Conservation (phyloP, 1,140 invertebrate species). For the Lordiphosa stackelbergi region DNA sequence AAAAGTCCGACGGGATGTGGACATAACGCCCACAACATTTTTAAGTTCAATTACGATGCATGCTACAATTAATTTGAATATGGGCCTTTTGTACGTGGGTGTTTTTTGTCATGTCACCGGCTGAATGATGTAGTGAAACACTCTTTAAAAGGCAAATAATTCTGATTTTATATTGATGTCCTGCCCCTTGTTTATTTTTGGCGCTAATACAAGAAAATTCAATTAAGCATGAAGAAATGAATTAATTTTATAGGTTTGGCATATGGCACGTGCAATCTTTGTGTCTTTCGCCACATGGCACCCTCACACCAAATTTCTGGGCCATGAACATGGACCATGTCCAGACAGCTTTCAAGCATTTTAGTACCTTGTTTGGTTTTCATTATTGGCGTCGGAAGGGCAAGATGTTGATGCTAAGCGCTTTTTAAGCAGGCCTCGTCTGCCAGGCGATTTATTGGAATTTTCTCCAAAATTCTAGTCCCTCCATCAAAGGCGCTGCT, state of each 20-base stretch:
- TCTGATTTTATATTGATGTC: too few species aligned
- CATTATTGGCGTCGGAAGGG: too few species aligned
- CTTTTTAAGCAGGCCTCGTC: constrained; percentile 6
- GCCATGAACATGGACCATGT: background rate
- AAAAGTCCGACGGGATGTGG: too few species aligned
- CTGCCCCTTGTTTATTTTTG: background rate
- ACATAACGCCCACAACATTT: too few species aligned
- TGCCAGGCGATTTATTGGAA: constrained; percentile 2
- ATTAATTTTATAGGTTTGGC: constrained; percentile 3
- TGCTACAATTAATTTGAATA: too few species aligned
- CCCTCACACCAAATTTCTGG: too few species aligned
- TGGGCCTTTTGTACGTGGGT: too few species aligned
- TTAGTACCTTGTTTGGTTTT: constrained; percentile 1
- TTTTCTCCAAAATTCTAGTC: background rate
- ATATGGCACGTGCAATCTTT: constrained; percentile 1
- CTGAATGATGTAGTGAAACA: too few species aligned
- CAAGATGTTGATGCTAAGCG: background rate
- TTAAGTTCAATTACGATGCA: too few species aligned
- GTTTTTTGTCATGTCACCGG: too few species aligned
- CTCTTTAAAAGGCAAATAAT: too few species aligned
- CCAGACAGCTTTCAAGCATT: constrained; percentile 3
- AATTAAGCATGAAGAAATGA: constrained; percentile 5
- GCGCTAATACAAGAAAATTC: constrained; percentile 4
- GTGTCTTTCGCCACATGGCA: too few species aligned
- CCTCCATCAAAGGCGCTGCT: background rate